Percentiles rank a stretch among this genome's conserved stretches.
Conservation (phyloP, 2,113 vertebrate species). For the Pelvicachromis taeniatus region DNA sequence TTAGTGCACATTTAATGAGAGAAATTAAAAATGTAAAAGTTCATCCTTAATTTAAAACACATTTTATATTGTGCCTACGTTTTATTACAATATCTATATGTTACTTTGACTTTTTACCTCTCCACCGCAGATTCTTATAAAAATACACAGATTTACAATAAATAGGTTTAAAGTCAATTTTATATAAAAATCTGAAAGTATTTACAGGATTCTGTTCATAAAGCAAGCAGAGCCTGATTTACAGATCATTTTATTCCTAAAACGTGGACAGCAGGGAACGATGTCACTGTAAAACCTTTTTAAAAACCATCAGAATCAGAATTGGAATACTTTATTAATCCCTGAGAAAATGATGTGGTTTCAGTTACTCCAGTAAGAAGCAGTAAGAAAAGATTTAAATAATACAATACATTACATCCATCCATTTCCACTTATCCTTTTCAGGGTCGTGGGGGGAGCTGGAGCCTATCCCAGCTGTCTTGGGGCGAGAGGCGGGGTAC, state of each 20-base stretch:
- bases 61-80: not conserved
- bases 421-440: too few relatives aligned
- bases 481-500: too few relatives aligned
- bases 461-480: too few relatives aligned
- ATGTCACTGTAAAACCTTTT: not conserved
- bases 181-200: not conserved
- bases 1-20: not conserved
- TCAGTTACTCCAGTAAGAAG: accelerated
- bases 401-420: not conserved
- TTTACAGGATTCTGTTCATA: not conserved
- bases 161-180: not conserved
- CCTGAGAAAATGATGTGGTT: not conserved
- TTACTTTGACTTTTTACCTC: not conserved
- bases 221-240: not conserved
- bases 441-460: too few relatives aligned
- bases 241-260: not conserved
- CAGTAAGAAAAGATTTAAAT: not conserved
- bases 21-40: not conserved
- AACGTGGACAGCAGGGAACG: not conserved
- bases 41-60: not conserved
- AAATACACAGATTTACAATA: accelerated
- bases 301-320: not conserved
- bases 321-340: not conserved
- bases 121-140: not conserved
- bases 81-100: not conserved